Base-by-base conservation (phyloP, 2,888 invertebrate species). In the Macrosiphum euphorbiae region DNA sequence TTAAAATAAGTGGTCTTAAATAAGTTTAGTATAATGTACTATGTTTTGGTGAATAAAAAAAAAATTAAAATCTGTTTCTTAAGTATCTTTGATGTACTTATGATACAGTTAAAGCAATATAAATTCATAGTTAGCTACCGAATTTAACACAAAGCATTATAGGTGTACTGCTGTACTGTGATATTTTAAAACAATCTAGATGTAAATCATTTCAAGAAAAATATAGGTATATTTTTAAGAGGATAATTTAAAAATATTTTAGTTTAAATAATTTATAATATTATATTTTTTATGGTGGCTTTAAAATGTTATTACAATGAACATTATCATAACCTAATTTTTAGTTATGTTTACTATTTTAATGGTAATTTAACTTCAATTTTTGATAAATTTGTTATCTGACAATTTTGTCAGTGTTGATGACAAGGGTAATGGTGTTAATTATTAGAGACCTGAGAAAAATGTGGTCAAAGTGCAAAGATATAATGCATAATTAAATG, bases 401-500 rank as follows among this genome's bases (percentile, higher is more conserved):
- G 90, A 35, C 90, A 78, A 90, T 90, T 55, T 92, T 92, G 87
- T 88, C 61, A 88, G 35, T 88, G 88, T 58, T 85, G 44, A 78
- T 88, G 88, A 92, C 87, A 44, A 88, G 88, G 88, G 88, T 88
- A 41, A 88, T 92, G 61, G 92, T 78, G 78, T 88, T 92, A 78
- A 88, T 92, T 88, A 47, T 67, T 88, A 41, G 55, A 88, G 55
- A 78, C 52, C 67, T 92, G 78, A 92, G 92, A 88, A 92, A 92
- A 92, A 88, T 78, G 88, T 55, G 78, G 55, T 58, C 85, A 91
- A 85, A 85, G 85, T 58, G 35, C 55, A 85, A 85, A 84, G 85
- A 88, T 92, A 92, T 92, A 78, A 52, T 55, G 88, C 52, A 84
- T 84, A 89, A n/a, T 92, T 78, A 52, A 92, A 88, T 78, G n/a